A percentile compares a stretch with the other conserved stretches of the same genome.
Conservation (phyloP, 2,113 vertebrate genomes). For the Meriones unguiculatus region DNA sequence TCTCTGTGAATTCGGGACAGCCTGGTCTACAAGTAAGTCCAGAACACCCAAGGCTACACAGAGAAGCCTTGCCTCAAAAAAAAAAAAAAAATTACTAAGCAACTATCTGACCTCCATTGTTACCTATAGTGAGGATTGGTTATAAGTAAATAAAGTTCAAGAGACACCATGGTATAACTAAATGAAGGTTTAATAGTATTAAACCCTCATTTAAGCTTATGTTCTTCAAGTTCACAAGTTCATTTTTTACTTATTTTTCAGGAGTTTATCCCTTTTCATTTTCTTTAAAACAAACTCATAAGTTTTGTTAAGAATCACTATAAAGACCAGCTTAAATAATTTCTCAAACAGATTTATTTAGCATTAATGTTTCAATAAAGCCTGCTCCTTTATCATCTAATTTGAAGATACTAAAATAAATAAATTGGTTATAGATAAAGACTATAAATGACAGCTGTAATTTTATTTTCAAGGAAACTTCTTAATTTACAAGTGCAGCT, state of each 20-base stretch:
- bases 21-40: no score
- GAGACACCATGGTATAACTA: not conserved
- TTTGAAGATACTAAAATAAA: constrained; percentile 40
- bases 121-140: not conserved
- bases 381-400: not conserved
- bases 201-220: not conserved
- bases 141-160: not conserved
- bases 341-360: constrained; percentile 30
- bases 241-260: not conserved
- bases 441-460: constrained; percentile 10
- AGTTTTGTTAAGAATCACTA: constrained; percentile 42
- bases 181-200: not conserved
- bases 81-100: not conserved
- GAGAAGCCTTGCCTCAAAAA: no score
- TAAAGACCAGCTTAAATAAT: not conserved
- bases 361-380: constrained; percentile 19
- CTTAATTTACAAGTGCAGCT: not conserved
- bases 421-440: constrained; percentile 51
- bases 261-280: not conserved
- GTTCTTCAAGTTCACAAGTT: not conserved
- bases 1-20: no score
- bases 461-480: constrained; percentile 52
- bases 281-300: constrained; percentile 12
- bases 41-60: no score
- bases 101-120: not conserved